Evolutionary conservation across 2,888 invertebrate genomes (phyloP), one percentile per base, ranked within the genome.

Genomic region (Cataglyphis albicans): DNA sequence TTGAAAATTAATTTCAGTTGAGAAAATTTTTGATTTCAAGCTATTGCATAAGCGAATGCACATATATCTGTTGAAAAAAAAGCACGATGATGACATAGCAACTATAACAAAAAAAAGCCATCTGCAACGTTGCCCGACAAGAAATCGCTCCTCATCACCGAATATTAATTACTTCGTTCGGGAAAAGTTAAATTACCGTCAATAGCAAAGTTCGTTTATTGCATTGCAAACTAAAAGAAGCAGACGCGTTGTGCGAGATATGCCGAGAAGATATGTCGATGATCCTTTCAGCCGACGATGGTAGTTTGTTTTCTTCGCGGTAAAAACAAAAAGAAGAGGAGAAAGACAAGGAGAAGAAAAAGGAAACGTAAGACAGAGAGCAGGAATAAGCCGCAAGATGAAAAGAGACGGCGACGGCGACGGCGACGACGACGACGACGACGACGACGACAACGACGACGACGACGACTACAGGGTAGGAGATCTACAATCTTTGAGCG

Each of bases 181-280:
- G 15, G 44, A 67, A 67, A 73, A 82, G 48, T 73, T 59, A 78
- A 81, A 82, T 25, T 35, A 32, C 59, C 61, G 63, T 75, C 73
- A 25, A 44, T 80, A 65, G 29, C 64, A 57, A 52, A 82, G 82
- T 70, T 82, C 63, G 83, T 85, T 88, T 85, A 88, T 87, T 84
- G 88, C 88, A 88, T 90, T 88, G 87, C 87, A 85, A 89, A 87
- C 90, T 82, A 84, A 85, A 72, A 61, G 78, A 81, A 59, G 25
- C 81, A 12, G 52, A 68, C 41, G n/a, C 65, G 65, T 59, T 67
- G 81, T 81, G 63, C 5, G 78, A 84, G n/a, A 6, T 87, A 44
- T 59, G 80, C 75, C 73, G 57, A 52, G 59, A 25, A 25, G 25
- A 25, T 25, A 25, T 75, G 32, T 61, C 81, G 87, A 83, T 88